Conservation (phyloP, 2,113 vertebrate genomes). For the Artemisiospiza belli region DNA sequence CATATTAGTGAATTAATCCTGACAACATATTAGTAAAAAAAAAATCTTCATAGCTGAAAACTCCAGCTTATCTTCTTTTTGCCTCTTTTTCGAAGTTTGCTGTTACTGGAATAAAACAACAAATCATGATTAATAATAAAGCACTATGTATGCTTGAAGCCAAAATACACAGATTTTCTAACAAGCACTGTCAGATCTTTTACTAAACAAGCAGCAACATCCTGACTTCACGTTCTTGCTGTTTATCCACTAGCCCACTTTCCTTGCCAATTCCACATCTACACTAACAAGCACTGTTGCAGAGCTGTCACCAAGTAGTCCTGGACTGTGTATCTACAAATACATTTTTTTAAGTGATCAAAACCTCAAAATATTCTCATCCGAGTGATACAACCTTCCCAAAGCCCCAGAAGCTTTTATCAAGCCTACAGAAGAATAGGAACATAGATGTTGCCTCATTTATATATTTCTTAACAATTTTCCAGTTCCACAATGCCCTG, state of each 20-base stretch:
- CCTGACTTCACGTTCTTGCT: neutral
- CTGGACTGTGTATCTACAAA: neutral
- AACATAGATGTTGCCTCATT: neutral
- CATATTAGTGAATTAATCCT: slow-evolving; percentile 23
- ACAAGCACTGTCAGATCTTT: neutral
- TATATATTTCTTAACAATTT: neutral
- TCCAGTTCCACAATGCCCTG: neutral
- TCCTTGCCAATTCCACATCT: neutral
- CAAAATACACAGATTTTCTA: slow-evolving; percentile 17
- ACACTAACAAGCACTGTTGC: neutral
- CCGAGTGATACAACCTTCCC: neutral
- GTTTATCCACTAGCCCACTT: neutral
- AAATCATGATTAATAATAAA: slow-evolving; percentile 12
- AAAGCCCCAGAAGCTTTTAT: neutral
- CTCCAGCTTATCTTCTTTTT: neutral
- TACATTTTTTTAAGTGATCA: neutral
- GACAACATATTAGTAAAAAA: neutral
- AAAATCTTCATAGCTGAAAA: neutral
- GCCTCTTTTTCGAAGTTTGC: neutral
- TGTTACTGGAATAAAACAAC: neutral
- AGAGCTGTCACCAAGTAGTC: neutral
- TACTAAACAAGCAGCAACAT: slow-evolving; percentile 2
- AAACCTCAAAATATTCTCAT: neutral
- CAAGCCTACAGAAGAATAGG: neutral
- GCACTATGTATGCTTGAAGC: neutral